These are phyloP conservation scores for Rhinopomastus cyanomelas DNA, from an alignment of 2,113 vertebrate genomes.

Conservation along the genomic window DNA sequence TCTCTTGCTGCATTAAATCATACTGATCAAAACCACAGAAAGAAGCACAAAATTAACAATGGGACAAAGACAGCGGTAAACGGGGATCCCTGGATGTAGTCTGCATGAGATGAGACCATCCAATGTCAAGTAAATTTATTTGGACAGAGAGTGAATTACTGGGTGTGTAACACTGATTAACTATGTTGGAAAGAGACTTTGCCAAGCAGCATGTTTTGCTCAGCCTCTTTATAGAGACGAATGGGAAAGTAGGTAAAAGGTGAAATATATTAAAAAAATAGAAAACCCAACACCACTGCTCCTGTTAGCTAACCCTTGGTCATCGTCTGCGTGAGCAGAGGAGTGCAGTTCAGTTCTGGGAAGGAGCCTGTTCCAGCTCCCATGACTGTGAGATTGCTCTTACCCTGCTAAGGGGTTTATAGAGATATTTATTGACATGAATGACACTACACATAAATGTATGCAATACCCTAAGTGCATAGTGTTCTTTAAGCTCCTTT, in stretches of 20 bases:
- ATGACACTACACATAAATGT: background rate
- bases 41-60: conserved; percentile 20
- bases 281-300: background rate
- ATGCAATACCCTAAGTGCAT: background rate
- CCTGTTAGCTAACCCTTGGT: conserved; percentile 36
- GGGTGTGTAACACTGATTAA: conserved; percentile 67
- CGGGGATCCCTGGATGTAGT: background rate
- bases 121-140: conserved; percentile 40
- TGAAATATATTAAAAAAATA: background rate
- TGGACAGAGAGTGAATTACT: conserved; percentile 53
- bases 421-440: conserved; percentile 4
- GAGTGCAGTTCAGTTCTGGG: background rate
- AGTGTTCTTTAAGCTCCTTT: background rate
- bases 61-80: conserved; percentile 2
- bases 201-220: conserved; percentile 57
- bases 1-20: conserved; percentile 49
- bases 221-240: conserved; percentile 38
- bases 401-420: background rate
- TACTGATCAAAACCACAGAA: background rate
- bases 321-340: conserved; percentile 22
- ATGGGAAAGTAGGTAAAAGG: conserved; percentile 64
- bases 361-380: background rate
- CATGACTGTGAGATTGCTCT: background rate
- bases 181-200: conserved; percentile 58
- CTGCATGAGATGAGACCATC: background rate